phyloP scores from a whole-genome alignment of 1,140 invertebrate species.

The roundworm (Caenorhabditis elegans) region WBcel235 BX284603.4:6779001-6779500 shows the following conservation, averaged over 20 bases:
- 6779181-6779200: background rate
- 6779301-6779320: background rate
- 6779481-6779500: conserved; percentile 26
- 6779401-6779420: conserved; percentile 38
- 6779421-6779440: conserved; percentile 8
- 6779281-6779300: conserved; percentile 36
- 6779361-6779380: conserved; percentile 34
- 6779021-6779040: background rate
- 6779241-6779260: background rate
- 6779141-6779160: background rate
- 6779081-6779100: conserved; percentile 6
- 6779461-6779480: background rate
- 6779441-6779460: background rate
- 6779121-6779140: background rate
- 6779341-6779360: conserved; percentile 21
- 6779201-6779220: background rate
- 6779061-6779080: background rate
- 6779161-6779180: background rate
- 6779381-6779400: conserved; percentile 39
- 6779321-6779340: background rate
- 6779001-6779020: conserved; percentile 6
- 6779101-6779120: conserved; percentile 28
- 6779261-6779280: conserved; percentile 27
- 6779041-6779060: conserved; percentile 28
- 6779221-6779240: conserved; percentile 27